These are phyloP conservation scores for Halictus ligatus DNA, from an alignment of 2,888 invertebrate genomes.

Conservation along the genomic window DNA sequence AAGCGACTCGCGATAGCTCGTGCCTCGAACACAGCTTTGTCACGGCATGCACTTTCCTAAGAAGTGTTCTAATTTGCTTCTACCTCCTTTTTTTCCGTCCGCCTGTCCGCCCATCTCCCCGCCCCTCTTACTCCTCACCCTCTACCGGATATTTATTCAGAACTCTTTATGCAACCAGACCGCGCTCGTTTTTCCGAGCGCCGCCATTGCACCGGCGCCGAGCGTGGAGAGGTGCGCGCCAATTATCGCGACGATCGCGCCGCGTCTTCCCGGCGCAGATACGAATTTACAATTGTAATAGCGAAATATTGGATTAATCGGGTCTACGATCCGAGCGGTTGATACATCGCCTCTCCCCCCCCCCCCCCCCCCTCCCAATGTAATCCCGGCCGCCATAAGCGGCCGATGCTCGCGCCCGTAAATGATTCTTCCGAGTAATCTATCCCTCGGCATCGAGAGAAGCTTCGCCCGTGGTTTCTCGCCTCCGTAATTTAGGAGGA, in stretches of 20 bases:
- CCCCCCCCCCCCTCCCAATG: not conserved
- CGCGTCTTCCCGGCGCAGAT: slow-evolving; percentile 11
- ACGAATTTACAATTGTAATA: slow-evolving; percentile 47
- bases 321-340: not conserved
- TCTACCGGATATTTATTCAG: not conserved
- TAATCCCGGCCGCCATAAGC: slow-evolving; percentile 12
- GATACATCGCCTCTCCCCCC: not conserved
- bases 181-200: slow-evolving; percentile 19
- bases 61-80: slow-evolving; percentile 32
- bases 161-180: not conserved
- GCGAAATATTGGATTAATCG: slow-evolving; percentile 16
- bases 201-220: not conserved
- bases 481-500: slow-evolving; percentile 75
- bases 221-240: slow-evolving; percentile 14
- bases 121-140: not conserved
- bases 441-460: slow-evolving; percentile 33
- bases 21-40: slow-evolving; percentile 62
- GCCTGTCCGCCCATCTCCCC: not conserved
- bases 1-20: slow-evolving; percentile 68
- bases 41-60: slow-evolving; percentile 49
- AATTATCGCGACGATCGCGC: slow-evolving; percentile 40
- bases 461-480: slow-evolving; percentile 59
- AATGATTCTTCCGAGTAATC: slow-evolving; percentile 40
- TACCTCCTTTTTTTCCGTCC: not conserved
- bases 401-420: slow-evolving; percentile 17